A percentile compares a stretch with the other conserved stretches of the same genome.
These are phyloP conservation scores for Burhinus oedicnemus DNA, from an alignment of 2,113 vertebrate species.

Conservation along the genomic window DNA sequence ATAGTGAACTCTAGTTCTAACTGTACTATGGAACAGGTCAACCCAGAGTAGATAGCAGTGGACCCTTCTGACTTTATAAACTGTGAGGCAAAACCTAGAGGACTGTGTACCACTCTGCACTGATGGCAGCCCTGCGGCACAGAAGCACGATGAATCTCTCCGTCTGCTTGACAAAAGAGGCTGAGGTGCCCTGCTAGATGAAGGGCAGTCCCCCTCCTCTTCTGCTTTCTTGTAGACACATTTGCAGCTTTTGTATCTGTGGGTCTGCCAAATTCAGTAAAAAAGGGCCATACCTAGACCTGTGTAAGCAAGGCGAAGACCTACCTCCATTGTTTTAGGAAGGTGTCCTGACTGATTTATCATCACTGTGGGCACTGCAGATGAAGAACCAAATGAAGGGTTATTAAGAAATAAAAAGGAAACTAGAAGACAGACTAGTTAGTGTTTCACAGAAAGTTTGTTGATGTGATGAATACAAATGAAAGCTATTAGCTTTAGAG, in stretches of 20 bases:
- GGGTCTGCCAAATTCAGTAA: background rate
- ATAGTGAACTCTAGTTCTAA: accelerated
- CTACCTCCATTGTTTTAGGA: background rate
- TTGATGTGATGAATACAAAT: background rate
- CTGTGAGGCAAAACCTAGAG: background rate
- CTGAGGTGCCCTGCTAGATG: background rate
- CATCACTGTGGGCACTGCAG: background rate
- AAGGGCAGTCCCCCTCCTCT: background rate
- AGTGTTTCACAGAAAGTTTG: background rate
- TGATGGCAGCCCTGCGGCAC: background rate
- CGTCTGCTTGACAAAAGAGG: background rate
- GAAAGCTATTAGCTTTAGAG: background rate
- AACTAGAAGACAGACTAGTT: background rate
- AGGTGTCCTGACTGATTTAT: background rate
- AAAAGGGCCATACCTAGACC: background rate
- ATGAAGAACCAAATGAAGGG: background rate
- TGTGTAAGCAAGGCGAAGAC: background rate
- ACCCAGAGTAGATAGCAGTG: background rate
- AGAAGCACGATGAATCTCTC: accelerated
- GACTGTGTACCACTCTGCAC: background rate
- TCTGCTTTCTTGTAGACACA: background rate
- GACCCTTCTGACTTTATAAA: background rate
- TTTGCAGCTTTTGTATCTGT: background rate
- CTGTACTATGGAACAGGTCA: background rate
- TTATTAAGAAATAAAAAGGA: background rate